Conservation (phyloP, 2,888 invertebrate species). For the Cheilosia impressa region DNA sequence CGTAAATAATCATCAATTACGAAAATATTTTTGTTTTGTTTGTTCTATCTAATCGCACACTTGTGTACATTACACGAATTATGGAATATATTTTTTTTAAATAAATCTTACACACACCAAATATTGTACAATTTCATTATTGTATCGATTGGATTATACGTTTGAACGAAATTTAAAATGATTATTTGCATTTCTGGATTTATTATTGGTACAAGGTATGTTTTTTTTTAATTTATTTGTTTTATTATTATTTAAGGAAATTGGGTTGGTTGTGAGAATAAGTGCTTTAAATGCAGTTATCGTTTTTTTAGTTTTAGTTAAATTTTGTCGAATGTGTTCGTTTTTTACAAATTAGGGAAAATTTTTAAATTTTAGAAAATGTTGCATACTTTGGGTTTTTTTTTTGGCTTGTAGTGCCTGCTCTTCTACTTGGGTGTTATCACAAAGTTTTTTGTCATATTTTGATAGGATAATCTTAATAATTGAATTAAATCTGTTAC, state of each 20-base stretch:
- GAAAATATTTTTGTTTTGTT: constrained; percentile 16
- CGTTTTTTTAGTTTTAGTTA: too few species aligned
- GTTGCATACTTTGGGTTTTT: too few species aligned
- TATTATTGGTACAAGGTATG: constrained; percentile 85
- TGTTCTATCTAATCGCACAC: constrained; percentile 4
- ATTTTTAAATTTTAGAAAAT: too few species aligned
- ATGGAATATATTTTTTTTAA: constrained; percentile 27
- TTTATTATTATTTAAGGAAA: neutral
- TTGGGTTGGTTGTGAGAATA: neutral
- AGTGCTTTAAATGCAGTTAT: too few species aligned
- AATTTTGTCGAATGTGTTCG: too few species aligned
- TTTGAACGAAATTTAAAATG: constrained; percentile 81
- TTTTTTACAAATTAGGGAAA: too few species aligned
- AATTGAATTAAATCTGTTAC: too few species aligned
- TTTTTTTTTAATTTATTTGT: constrained; percentile 35
- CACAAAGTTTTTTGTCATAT: too few species aligned
- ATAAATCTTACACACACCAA: constrained; percentile 7
- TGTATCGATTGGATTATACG: constrained; percentile 51
- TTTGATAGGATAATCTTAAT: too few species aligned
- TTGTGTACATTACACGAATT: constrained; percentile 4
- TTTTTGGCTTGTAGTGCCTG: too few species aligned
- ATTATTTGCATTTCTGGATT: constrained; percentile 87
- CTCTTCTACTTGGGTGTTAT: too few species aligned
- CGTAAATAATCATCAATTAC: constrained; percentile 8
- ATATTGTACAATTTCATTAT: constrained; percentile 11